Evolutionary conservation across 2,888 invertebrate species (phyloP).

Genomic region (Tinea semifulvella): DNA sequence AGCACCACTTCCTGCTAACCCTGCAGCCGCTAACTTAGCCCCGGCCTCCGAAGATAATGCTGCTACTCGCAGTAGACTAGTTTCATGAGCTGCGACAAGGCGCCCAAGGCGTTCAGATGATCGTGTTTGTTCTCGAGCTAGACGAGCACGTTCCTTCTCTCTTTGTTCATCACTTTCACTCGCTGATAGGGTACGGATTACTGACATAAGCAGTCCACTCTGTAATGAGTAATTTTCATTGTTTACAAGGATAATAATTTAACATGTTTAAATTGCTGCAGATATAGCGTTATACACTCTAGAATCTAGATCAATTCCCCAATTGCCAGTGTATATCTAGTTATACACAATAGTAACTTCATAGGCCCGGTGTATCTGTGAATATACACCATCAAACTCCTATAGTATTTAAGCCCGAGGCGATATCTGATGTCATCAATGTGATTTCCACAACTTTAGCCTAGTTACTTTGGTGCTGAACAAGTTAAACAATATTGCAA

Average conservation of each 20-base stretch:
- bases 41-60: slow-evolving; percentile 40
- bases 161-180: slow-evolving; percentile 94
- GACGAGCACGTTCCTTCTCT: slow-evolving; percentile 90
- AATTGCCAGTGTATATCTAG: too few relatives aligned
- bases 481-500: too few relatives aligned
- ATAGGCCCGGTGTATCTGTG: too few relatives aligned
- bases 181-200: slow-evolving; percentile 92
- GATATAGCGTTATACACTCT: too few relatives aligned
- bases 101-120: slow-evolving; percentile 91
- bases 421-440: too few relatives aligned
- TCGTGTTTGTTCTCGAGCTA: slow-evolving; percentile 92
- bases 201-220: slow-evolving; percentile 92
- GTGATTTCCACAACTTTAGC: too few relatives aligned
- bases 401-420: too few relatives aligned
- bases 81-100: slow-evolving; percentile 86
- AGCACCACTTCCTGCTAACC: not conserved
- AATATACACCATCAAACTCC: too few relatives aligned
- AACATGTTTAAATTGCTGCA: not conserved
- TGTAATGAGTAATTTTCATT: slow-evolving; percentile 30
- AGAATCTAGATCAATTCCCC: too few relatives aligned
- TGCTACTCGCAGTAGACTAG: slow-evolving; percentile 69
- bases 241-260: slow-evolving; percentile 13
- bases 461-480: too few relatives aligned
- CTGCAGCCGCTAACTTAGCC: slow-evolving; percentile 27
- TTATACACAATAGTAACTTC: too few relatives aligned